Evolutionary conservation across 2,888 invertebrate genomes (phyloP).

Genomic region (Ormyrus pomaceus): DNA sequence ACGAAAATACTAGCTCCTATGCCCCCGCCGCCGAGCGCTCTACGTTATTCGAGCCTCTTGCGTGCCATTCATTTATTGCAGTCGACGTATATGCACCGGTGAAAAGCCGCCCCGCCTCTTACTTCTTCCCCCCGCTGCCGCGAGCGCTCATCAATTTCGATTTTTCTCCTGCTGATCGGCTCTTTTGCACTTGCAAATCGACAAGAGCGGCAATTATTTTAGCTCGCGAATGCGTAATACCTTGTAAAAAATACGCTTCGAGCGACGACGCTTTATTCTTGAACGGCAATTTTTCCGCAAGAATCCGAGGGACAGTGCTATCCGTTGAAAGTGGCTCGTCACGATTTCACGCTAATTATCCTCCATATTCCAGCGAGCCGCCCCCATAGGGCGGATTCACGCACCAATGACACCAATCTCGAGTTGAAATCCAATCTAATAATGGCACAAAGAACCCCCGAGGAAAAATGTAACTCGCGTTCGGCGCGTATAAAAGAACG

Average conservation of each 20-base stretch:
- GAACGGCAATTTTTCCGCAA: too few species aligned
- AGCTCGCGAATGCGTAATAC: too few species aligned
- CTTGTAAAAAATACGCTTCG: too few species aligned
- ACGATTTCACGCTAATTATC: conserved; percentile 26
- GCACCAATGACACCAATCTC: conserved; percentile 1
- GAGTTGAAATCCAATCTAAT: conserved; percentile 1
- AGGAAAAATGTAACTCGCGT: too few species aligned
- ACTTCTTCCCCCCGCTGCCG: neutral
- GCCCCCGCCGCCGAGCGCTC: neutral
- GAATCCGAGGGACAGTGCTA: too few species aligned
- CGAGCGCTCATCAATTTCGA: conserved; percentile 43
- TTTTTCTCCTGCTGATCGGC: neutral
- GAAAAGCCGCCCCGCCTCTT: conserved; percentile 29
- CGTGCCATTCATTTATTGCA: conserved; percentile 52
- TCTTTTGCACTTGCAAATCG: too few species aligned
- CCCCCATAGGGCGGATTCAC: neutral
- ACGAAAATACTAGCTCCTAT: conserved; percentile 48
- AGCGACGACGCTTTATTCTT: too few species aligned
- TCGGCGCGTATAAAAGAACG: neutral
- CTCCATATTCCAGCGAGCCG: neutral
- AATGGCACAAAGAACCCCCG: conserved; percentile 2
- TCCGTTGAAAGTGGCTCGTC: neutral
- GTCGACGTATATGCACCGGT: conserved; percentile 26
- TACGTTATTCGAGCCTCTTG: conserved; percentile 43
- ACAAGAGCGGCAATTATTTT: too few species aligned